Evolutionary conservation across 2,888 invertebrate species (phyloP).

Genomic region (Drosophila borborema): DNA sequence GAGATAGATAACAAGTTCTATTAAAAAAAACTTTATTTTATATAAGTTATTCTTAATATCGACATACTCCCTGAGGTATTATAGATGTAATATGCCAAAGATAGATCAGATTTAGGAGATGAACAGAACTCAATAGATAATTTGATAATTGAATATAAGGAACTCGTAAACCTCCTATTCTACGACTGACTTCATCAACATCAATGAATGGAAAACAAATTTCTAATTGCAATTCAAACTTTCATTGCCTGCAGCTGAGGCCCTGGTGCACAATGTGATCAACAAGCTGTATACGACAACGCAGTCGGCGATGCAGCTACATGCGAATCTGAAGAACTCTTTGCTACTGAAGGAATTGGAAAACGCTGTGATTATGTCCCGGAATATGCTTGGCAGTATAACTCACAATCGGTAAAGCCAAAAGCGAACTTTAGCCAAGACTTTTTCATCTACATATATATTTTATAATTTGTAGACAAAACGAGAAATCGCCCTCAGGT

Average conservation of each 20-base stretch:
- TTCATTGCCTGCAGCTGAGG: constrained; percentile 86
- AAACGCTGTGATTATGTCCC: constrained; percentile 85
- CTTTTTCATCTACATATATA: not conserved
- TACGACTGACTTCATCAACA: not conserved
- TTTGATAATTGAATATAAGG: too few relatives aligned
- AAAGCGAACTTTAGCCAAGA: not conserved
- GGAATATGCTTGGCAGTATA: constrained; percentile 85
- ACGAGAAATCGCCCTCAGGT: constrained; percentile 72
- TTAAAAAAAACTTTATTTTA: too few relatives aligned
- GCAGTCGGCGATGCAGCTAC: constrained; percentile 84
- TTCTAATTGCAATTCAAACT: not conserved
- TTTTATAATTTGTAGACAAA: constrained; percentile 56
- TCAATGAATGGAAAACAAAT: not conserved
- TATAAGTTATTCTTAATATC: too few relatives aligned
- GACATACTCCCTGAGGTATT: too few relatives aligned
- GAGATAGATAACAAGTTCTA: too few relatives aligned
- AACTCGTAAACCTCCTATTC: too few relatives aligned
- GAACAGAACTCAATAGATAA: too few relatives aligned
- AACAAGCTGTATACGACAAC: constrained; percentile 86
- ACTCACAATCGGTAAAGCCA: constrained; percentile 80
- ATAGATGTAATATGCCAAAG: too few relatives aligned
- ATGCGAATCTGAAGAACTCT: constrained; percentile 84
- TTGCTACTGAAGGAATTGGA: constrained; percentile 85
- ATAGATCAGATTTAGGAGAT: too few relatives aligned
- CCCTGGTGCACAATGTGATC: constrained; percentile 88